phyloP scores from a whole-genome alignment of 2,888 invertebrate genomes.

The Rhagium mordax region DNA sequence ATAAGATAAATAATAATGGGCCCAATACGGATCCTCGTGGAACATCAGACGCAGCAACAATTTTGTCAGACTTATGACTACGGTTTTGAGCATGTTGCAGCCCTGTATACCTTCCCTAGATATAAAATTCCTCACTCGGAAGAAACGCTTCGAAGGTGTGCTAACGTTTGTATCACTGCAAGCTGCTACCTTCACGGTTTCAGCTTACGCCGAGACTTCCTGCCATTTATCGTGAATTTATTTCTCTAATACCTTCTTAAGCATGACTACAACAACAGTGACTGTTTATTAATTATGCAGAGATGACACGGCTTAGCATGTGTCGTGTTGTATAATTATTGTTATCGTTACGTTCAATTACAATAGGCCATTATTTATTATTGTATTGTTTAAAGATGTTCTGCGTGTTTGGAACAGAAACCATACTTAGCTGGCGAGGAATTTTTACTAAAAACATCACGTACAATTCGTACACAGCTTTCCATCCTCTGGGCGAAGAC shows the following conservation, averaged over 20 bases:
- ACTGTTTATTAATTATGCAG: background rate
- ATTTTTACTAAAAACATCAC: constrained; percentile 28
- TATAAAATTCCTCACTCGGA: background rate
- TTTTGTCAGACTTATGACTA: no score
- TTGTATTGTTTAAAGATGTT: constrained; percentile 3
- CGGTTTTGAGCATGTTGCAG: no score
- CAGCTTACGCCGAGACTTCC: constrained; percentile 6
- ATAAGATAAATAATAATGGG: no score
- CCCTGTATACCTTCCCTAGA: no score
- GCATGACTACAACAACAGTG: background rate
- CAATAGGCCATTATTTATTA: constrained; percentile 15
- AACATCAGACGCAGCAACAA: no score
- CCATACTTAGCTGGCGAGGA: background rate
- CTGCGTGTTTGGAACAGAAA: constrained; percentile 11
- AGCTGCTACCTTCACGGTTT: background rate
- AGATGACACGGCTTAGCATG: background rate
- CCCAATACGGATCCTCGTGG: no score
- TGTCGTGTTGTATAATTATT: constrained; percentile 11
- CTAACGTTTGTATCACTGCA: background rate
- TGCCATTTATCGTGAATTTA: no score
- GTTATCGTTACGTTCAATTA: background rate
- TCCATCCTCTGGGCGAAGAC: constrained; percentile 21
- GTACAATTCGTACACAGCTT: constrained; percentile 11
- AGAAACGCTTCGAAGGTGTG: constrained; percentile 6
- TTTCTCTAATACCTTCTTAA: background rate